A percentile compares a stretch with the other conserved stretches of the same genome.
phyloP scores from a whole-genome alignment of 2,797 vertebrate genomes.

The Muraenolepis orangiensis region DNA sequence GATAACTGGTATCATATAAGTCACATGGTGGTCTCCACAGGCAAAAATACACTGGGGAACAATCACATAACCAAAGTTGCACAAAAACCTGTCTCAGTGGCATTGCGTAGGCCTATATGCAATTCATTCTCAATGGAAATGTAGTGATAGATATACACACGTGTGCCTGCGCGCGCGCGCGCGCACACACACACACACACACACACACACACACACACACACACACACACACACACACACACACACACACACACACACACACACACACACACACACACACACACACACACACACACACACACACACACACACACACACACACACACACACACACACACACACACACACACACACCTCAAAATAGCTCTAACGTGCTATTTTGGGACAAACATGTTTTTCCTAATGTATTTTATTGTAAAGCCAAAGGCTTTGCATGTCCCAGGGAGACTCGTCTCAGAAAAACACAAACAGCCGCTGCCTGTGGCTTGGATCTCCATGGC shows the following conservation, averaged over 20 bases:
- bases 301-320: background rate
- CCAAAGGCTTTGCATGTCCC: background rate
- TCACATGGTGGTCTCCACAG: background rate
- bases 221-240: background rate
- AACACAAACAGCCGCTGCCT: slow-evolving; percentile 35
- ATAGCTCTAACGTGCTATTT: slow-evolving; percentile 14
- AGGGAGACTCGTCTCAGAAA: slow-evolving; percentile 1
- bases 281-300: background rate
- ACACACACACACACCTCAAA: background rate
- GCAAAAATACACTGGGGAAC: slow-evolving; percentile 2
- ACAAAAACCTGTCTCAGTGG: background rate
- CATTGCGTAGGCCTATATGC: slow-evolving; percentile 2
- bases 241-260: background rate
- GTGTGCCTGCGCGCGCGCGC: no score
- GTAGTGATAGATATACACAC: background rate
- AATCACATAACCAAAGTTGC: slow-evolving; percentile 1
- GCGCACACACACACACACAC: background rate
- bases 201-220: background rate
- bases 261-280: background rate
- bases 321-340: background rate
- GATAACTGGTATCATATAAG: slow-evolving; percentile 3
- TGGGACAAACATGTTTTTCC: no score
- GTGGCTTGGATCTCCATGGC: slow-evolving; percentile 27
- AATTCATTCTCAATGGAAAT: background rate
- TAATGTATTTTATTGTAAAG: no score